Evolutionary conservation across 2,888 invertebrate genomes (phyloP).

Genomic region (Eurois occulta): DNA sequence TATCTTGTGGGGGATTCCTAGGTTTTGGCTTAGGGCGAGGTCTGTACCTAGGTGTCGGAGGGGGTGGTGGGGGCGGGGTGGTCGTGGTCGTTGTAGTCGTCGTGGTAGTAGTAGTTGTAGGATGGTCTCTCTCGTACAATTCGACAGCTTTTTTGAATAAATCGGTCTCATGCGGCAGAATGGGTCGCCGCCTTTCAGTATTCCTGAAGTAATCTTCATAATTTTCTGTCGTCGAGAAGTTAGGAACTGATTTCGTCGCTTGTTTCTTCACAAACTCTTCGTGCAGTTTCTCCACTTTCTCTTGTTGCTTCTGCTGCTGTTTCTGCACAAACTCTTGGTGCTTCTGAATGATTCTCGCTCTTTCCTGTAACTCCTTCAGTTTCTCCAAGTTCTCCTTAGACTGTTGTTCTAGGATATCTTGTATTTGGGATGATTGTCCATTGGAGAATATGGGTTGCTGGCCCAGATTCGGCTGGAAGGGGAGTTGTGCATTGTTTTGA

Average conservation of each 20-base stretch:
- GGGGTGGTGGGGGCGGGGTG: conserved; percentile 71
- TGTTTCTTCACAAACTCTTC: conserved; percentile 93
- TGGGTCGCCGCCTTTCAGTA: conserved; percentile 86
- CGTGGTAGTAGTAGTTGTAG: conserved; percentile 92
- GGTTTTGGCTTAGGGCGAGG: conserved; percentile 81
- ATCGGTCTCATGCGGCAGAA: conserved; percentile 92
- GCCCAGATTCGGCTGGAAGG: conserved; percentile 83
- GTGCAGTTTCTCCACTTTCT: conserved; percentile 93
- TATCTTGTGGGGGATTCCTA: conserved; percentile 86
- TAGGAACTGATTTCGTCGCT: conserved; percentile 91
- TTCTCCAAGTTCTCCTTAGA: conserved; percentile 91
- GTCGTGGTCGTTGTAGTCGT: conserved; percentile 92
- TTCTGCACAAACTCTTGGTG: conserved; percentile 95
- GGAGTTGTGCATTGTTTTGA: conserved; percentile 81
- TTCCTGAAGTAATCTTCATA: conserved; percentile 84
- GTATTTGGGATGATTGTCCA: conserved; percentile 89
- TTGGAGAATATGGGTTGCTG: conserved; percentile 87
- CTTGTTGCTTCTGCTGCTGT: conserved; percentile 94
- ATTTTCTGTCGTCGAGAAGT: conserved; percentile 87
- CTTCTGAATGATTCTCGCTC: conserved; percentile 93
- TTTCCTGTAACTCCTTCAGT: conserved; percentile 93
- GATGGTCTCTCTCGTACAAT: conserved; percentile 92
- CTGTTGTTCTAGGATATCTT: conserved; percentile 91
- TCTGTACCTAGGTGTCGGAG: conserved; percentile 83
- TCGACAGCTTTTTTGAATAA: conserved; percentile 92